Evolutionary conservation across 2,888 invertebrate genomes (phyloP).

Genomic region (Smittia aterrima): DNA sequence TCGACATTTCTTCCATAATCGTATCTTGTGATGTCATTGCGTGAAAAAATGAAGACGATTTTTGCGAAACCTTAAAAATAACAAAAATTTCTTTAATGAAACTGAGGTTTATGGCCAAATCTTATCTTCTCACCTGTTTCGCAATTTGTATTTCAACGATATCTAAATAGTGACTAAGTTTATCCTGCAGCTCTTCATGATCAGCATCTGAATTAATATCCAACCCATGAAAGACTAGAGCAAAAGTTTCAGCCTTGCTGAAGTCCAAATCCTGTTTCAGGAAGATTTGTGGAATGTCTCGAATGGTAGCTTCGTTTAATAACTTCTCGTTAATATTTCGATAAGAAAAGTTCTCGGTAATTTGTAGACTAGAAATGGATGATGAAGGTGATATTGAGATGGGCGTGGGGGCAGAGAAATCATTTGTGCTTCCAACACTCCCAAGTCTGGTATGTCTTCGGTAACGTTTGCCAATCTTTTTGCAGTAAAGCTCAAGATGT

Average conservation of each 20-base stretch:
- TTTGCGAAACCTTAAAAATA: conserved; percentile 66
- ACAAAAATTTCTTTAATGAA: conserved; percentile 5
- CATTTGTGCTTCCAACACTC: conserved; percentile 22
- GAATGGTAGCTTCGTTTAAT: conserved; percentile 49
- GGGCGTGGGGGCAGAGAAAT: conserved; percentile 43
- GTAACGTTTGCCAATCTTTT: conserved; percentile 69
- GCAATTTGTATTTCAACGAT: conserved; percentile 92
- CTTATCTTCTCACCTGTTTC: conserved; percentile 61
- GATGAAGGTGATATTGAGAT: conserved; percentile 38
- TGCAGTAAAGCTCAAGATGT: conserved; percentile 85
- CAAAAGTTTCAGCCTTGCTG: conserved; percentile 77
- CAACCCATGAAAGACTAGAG: conserved; percentile 77
- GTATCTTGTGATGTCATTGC: conserved; percentile 98
- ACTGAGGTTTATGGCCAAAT: background rate
- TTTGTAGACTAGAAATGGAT: conserved; percentile 42
- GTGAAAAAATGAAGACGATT: conserved; percentile 96
- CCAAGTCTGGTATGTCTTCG: conserved; percentile 61
- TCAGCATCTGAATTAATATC: conserved; percentile 47
- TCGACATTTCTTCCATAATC: conserved; percentile 90
- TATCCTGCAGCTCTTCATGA: conserved; percentile 68
- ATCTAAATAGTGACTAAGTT: conserved; percentile 90
- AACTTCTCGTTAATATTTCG: conserved; percentile 23
- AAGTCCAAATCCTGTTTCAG: conserved; percentile 75
- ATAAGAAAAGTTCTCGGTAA: background rate
- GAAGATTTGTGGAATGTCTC: conserved; percentile 81